Conservation (phyloP, 2,888 invertebrate genomes). For the Melanargia galathea region DNA sequence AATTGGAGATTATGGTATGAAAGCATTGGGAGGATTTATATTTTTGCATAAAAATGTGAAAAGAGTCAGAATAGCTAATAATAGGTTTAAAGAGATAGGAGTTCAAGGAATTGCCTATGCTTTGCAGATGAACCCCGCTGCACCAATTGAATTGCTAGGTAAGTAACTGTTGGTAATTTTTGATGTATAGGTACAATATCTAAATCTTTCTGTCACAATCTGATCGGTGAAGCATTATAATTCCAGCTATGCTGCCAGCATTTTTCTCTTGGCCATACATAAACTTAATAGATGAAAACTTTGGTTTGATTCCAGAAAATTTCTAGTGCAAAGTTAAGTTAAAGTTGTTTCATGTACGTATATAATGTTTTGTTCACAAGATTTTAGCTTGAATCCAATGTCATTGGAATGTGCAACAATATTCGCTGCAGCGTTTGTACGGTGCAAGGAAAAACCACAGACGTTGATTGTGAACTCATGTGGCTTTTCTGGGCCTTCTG, state of each 20-base stretch:
- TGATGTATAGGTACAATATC: background rate
- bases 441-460: slow-evolving; percentile 78
- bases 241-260: background rate
- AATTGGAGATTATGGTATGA: slow-evolving; percentile 83
- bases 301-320: background rate
- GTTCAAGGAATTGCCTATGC: slow-evolving; percentile 80
- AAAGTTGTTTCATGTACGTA: background rate
- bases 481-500: slow-evolving; percentile 77
- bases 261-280: background rate
- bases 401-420: slow-evolving; percentile 82
- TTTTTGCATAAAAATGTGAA: slow-evolving; percentile 71
- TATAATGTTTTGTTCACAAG: slow-evolving; percentile 47
- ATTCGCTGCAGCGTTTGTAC: slow-evolving; percentile 81
- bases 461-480: slow-evolving; percentile 82
- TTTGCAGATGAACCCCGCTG: slow-evolving; percentile 73
- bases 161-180: background rate
- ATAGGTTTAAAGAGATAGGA: slow-evolving; percentile 79
- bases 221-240: no score
- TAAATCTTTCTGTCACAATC: background rate
- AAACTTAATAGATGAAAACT: background rate
- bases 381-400: slow-evolving; percentile 84
- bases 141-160: slow-evolving; percentile 75
- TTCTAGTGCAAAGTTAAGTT: background rate
- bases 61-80: slow-evolving; percentile 79
- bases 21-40: slow-evolving; percentile 83